Base-by-base conservation (phyloP, 2,797 vertebrate species). In the Pantherophis alleghaniensis region DNA sequence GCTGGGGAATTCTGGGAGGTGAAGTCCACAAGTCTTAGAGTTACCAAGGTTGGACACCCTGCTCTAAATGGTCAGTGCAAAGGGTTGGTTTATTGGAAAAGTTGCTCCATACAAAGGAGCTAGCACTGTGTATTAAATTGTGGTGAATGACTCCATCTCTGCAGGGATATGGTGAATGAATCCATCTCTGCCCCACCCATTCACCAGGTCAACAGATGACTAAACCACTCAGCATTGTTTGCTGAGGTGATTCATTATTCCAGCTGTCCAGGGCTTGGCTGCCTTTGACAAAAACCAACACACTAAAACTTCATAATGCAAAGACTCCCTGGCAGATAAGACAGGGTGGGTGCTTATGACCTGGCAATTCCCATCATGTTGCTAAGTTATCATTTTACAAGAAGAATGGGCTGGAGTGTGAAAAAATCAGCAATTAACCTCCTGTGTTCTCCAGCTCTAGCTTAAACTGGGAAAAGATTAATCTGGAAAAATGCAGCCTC, bases 381-480 rank as follows among this genome's bases (percentile, higher is more conserved):
- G 26, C 89, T 7, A 42, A 59, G 42, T 28, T 63, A 79, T 89
- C 66, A 13, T 20, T 55, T 37, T 51, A 5, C n/a, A 37, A 91
- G 87, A 94, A n/a, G 88, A 90, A 55, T 24, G 55, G 32, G 51
- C 51, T 74, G 88, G 61, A 92, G 90, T 90, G 93, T 69, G 53
- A 61, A 55, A 51, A 92, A 87, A 56, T 20, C 7, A 66, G 88
- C 28, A 60, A 83, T 90, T 74, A 47, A 60, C 88, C 37, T 37
- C 32, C 28, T 4, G 32, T 87, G 42, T 32, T 86, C 42, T 20
- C 6, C 10, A 14, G 51, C 79, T 47, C 47, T 87, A 74, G 59
- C 57, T 87, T 63, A 89, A 86, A 47, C 66, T 26, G 16, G 28
- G 26, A 47, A 28, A 55, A 28, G 55, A 66, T 90, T 60, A 20